Percentiles rank a stretch among this genome's conserved stretches.
These are phyloP conservation scores for Antheraea assamensis DNA, from an alignment of 2,888 invertebrate species.

Conservation along the genomic window DNA sequence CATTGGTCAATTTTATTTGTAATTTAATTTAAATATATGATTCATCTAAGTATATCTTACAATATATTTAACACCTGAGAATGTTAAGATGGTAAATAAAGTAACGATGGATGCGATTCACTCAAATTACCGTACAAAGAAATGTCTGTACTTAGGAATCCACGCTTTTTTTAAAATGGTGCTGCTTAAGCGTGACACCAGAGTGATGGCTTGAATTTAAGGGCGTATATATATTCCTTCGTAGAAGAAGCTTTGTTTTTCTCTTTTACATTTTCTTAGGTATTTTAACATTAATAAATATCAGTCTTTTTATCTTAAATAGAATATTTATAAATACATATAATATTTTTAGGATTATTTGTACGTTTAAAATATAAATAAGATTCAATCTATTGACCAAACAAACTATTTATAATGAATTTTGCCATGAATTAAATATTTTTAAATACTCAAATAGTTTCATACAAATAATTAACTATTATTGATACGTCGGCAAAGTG, in stretches of 20 bases:
- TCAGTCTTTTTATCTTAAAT: no score
- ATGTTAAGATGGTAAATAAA: slow-evolving; percentile 17
- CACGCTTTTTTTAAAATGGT: slow-evolving; percentile 20
- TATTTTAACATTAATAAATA: no score
- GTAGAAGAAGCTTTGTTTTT: slow-evolving; percentile 26
- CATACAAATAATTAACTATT: no score
- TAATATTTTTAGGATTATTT: background rate
- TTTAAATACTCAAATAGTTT: no score
- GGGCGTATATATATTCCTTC: slow-evolving; percentile 23
- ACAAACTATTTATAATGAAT: no score
- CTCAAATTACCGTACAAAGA: slow-evolving; percentile 23
- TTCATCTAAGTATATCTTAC: no score
- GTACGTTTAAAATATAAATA: background rate
- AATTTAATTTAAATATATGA: no score
- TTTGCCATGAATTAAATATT: no score
- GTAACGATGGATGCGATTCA: slow-evolving; percentile 12
- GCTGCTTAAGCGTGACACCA: slow-evolving; percentile 26
- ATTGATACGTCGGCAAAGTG: no score
- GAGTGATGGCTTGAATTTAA: slow-evolving; percentile 28
- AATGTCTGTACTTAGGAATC: slow-evolving; percentile 20
- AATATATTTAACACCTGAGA: background rate
- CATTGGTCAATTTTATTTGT: no score
- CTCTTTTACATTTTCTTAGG: background rate
- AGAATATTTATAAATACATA: no score
- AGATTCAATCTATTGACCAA: background rate